Base-by-base conservation (phyloP, 1,140 invertebrate genomes). In the Euwallacea fornicatus region DNA sequence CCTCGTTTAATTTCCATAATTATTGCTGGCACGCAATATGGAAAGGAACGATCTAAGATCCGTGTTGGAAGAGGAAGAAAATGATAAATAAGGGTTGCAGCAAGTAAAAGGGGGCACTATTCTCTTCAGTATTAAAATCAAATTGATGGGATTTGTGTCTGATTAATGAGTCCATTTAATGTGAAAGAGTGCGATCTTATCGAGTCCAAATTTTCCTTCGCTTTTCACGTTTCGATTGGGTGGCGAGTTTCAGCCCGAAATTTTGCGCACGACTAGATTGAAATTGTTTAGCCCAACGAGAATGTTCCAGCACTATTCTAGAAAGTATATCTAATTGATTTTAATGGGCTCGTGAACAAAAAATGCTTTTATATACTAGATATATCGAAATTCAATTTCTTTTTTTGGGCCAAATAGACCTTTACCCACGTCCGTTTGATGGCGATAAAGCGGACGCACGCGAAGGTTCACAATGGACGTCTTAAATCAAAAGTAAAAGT, bases 281-380 rank as follows among this genome's bases (percentile, higher is more conserved):
- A 50, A 50, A 50, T 50, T 6, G 46, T 10, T 50, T 50, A 50
- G 7, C 13, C 46, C 2, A 50, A 50, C 13, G 7, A n/a, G n/a
- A 13, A 50, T 50, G 46, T 13, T 50, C 9, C 46, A 2, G 46
- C 21, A 55, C 41, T 21, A 11, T 43, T 7, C 43, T 66, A 56
- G 64, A 66, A 66, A 66, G 64, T 66, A 53, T 66, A 66, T 56
- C 64, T 56, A 66, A 66, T 66, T 66, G 42, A 43, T 33, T 43
- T n/a, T 66, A 66, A 66, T 56, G 13, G 42, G 9, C 4, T 21
- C 6, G 21, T 13, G 64, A 16, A 66, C 43, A 66, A 66, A 55
- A 66, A 66, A 15, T 2, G 41, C 42, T 56, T 56, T 16, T 13
- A n/a, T 61, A 42, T 61, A n/a, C n/a, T n/a, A 41, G 42, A 61